These are phyloP conservation scores for Sinosuthora webbiana DNA, from an alignment of 2,113 vertebrate species.

Conservation along the genomic window DNA sequence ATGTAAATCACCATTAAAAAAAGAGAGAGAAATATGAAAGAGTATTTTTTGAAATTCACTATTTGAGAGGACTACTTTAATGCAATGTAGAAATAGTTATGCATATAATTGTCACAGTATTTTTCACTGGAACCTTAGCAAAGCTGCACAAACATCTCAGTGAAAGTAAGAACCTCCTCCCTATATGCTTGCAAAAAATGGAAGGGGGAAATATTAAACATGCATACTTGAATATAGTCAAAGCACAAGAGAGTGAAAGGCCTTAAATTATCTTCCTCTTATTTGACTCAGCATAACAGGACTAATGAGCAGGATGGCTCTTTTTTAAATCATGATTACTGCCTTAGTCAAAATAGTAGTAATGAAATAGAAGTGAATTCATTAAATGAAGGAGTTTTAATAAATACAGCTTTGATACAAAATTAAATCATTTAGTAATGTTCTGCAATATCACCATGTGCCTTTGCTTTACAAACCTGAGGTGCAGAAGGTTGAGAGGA, in stretches of 20 bases:
- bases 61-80: background rate
- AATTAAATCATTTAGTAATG: background rate
- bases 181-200: background rate
- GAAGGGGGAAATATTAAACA: background rate
- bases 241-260: background rate
- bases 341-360: background rate
- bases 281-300: background rate
- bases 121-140: background rate
- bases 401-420: background rate
- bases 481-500: background rate
- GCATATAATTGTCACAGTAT: background rate
- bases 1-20: background rate
- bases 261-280: background rate
- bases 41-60: background rate
- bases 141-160: background rate
- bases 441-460: background rate
- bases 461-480: background rate
- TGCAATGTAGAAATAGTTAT: background rate
- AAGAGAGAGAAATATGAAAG: background rate
- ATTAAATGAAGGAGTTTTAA: background rate
- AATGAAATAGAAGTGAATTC: background rate
- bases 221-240: background rate
- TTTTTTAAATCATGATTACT: background rate
- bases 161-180: background rate
- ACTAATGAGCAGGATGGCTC: background rate